A percentile compares a stretch with the other conserved stretches of the same genome.
phyloP scores from a whole-genome alignment of 2,797 vertebrate genomes.

The Gorsachius magnificus region DNA sequence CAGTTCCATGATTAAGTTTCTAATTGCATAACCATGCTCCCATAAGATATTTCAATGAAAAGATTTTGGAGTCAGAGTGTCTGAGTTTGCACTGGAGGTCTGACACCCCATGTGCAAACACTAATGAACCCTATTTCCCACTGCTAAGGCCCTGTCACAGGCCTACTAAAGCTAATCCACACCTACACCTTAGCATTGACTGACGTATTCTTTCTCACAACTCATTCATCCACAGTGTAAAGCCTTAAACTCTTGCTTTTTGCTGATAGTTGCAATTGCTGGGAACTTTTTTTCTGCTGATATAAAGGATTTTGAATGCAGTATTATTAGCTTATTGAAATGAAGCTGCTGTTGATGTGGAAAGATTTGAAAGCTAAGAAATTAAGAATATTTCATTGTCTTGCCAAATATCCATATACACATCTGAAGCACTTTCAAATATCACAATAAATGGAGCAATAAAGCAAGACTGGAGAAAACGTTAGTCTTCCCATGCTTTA shows the following conservation, averaged over 20 bases:
- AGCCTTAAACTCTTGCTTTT: background rate
- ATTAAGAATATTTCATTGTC: background rate
- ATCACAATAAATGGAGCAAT: background rate
- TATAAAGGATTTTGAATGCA: background rate
- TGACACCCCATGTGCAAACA: background rate
- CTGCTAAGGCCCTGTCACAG: background rate
- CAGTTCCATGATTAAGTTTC: background rate
- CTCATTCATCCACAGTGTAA: background rate
- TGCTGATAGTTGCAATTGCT: background rate
- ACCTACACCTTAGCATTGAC: fast-evolving
- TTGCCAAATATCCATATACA: background rate
- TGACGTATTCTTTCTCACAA: background rate
- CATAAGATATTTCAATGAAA: background rate
- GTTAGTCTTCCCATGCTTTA: background rate
- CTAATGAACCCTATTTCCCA: background rate
- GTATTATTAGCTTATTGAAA: background rate
- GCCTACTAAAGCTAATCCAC: background rate
- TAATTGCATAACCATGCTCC: background rate
- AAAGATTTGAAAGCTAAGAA: background rate
- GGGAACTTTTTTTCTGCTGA: background rate
- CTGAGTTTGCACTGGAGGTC: background rate
- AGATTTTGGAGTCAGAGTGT: background rate
- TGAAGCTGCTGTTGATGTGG: background rate
- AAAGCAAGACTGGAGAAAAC: background rate
- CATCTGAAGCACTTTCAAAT: background rate